Base-by-base conservation (phyloP, 2,113 vertebrate species). In the Petrocephalus zakoni region DNA sequence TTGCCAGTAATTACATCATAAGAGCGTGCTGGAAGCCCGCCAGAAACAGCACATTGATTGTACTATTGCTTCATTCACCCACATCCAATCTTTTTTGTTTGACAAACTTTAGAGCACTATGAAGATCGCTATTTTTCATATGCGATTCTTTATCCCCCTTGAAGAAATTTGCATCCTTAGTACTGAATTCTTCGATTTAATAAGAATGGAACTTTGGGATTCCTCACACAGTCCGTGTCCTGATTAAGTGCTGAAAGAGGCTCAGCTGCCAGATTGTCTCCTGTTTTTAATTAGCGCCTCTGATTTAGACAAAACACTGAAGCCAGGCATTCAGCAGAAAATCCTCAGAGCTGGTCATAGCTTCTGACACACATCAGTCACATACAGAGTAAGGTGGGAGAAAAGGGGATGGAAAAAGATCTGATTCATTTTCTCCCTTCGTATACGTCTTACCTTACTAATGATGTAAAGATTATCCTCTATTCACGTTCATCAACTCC, bases 1-100 rank as follows among this genome's bases (percentile, higher is more conserved):
- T 82, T 88, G 42, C 64, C 29, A 53, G 21, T 42, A 15, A 86
- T 89, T 82, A 88, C 88, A 83, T 89, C 88, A 53, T 82, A 88
- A 68, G 51, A 25, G 5, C 52, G 37, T 34, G 49, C 46, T 64
- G 81, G 81, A 37, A 64, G 88, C 37, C 78, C 29, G 55, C 82
- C 84, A 81, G 82, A 49, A 64, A n/a, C 42, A n/a, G 81, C 46
- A 83, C 37, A 83, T 21, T 46, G 19, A 68, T 29, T 68, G 25
- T 68, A 68, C 37, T 47, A 42, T 83, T 83, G 9, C 17, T 49
- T 49, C 21, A 22, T 47, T 42, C 22, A n/a, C 8, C 46, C 81
- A 21, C 21, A 49, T 46, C 34, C 34, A 15, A 78, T 78, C 72
- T 78, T 78, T 78, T 78, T 17, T 42, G 34, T 42, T 42, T 78